Base-by-base conservation (phyloP, 2,888 invertebrate species). In the Pasiphila rectangulata region DNA sequence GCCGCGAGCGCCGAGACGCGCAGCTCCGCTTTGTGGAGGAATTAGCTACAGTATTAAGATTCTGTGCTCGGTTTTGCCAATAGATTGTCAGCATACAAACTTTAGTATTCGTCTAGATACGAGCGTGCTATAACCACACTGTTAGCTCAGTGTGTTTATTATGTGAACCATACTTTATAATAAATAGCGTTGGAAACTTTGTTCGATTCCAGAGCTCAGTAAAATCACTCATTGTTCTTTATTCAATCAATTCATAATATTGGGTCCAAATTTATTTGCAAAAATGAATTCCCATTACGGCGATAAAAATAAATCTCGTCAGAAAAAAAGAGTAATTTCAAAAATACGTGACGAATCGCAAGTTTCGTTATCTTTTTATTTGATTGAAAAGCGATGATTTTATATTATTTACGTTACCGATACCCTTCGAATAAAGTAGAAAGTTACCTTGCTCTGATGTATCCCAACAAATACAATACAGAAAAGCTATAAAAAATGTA, bases 341-440 rank as follows among this genome's bases (percentile, higher is more conserved):
- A 36, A 48, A 49, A 49, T 38, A 44, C 44, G 49, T 44, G 49
- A 40, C 40, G 30, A 29, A 40, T 44, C 25, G 20, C 36, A 40
- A 32, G 25, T 36, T 44, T 40, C 25, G 9, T 20, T 40, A 44
- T 40, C 40, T 36, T 44, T 36, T 37, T 32, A 40, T 40, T 36
- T 25, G 19, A 44, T 24, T 35, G 12, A 29, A 36, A 19, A n/a
- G 19, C 6, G 35, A 34, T 20, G 32, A 25, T 19, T 17, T 42
- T 32, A 16, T 32, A 23, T 21, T 37, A n/a, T 4, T 29, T 29
- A 15, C 4, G 24, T 24, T 3, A 10, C 5, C 10, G 5, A 5
- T 5, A 10, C 10, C 10, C n/a, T n/a, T n/a, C n/a, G n/a, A 10
- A 5, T 3, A 24, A 10, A n/a, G 1, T 1, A 24, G 5, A 3